Percentiles rank a stretch among this genome's conserved stretches.
These are phyloP conservation scores for Carollia perspicillata DNA, from an alignment of 2,113 vertebrate genomes.

Conservation along the genomic window DNA sequence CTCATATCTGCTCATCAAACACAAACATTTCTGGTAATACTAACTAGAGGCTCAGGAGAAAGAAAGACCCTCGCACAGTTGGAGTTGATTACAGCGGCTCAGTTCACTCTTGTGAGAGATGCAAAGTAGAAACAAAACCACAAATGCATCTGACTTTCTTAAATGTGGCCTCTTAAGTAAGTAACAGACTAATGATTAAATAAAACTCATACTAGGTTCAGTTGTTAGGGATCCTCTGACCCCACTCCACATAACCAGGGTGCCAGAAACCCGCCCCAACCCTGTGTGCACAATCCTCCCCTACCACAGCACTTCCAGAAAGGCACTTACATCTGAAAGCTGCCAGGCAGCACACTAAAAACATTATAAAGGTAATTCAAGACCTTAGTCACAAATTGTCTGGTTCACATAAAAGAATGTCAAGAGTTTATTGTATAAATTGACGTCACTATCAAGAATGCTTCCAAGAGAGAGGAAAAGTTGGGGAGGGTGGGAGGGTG, in stretches of 20 bases:
- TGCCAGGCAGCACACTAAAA: background rate
- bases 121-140: background rate
- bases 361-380: background rate
- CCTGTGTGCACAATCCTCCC: background rate
- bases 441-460: background rate
- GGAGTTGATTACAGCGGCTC: background rate
- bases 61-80: fast-evolving
- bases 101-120: background rate
- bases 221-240: background rate
- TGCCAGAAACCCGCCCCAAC: background rate
- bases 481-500: background rate
- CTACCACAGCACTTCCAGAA: background rate
- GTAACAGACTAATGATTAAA: background rate
- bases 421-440: background rate
- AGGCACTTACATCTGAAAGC: background rate
- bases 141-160: background rate
- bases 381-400: background rate
- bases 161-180: background rate
- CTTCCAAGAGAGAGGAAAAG: background rate
- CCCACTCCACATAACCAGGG: background rate
- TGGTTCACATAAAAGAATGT: background rate
- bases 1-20: no score
- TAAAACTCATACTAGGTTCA: background rate
- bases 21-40: no score
- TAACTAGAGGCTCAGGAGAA: no score